Base-by-base conservation (phyloP, 1,140 invertebrate genomes). In the Pteromalus puparum region DNA sequence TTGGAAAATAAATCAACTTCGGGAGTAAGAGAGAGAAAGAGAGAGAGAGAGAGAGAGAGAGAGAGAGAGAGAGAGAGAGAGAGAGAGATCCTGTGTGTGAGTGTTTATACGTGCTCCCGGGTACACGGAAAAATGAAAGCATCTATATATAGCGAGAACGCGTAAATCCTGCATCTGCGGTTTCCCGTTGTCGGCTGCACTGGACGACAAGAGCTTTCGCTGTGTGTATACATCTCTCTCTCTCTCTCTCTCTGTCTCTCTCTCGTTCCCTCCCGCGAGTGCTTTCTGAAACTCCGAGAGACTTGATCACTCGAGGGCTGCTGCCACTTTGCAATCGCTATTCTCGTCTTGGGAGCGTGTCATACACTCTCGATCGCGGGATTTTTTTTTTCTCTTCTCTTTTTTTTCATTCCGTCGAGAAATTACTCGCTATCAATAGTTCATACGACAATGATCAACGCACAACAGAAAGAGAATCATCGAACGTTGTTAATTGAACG, bases 1-100 rank as follows among this genome's bases (percentile, higher is more conserved):
- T 73, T 5, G 80, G n/a, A 81, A 73, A 81, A 81, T 81, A 81
- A 73, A 81, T 81, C 80, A 70, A 46, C 34, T 48, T n/a, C 65
- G 53, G 21, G 26, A 13, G 48, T 53, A 53, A 53, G 48, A 53
- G 48, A 53, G 15, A 53, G 30, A 26, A 18, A 65, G 38, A 38
- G 28, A 15, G 18, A 38, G 72, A 73, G 30, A 26, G 28, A 65
- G 38, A 38, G 28, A 15, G 18, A 38, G 72, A 73, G 30, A 26
- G 28, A 65, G 38, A 38, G 28, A 15, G 18, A 38, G 72, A 53
- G 48, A 53, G 48, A 53, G 18, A 53, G 34, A 28, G 21, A 67
- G 38, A 42, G 28, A 15, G 18, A 38, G 34, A 74, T 30, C 26
- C 30, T 30, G 28, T 53, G 48, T 53, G 48, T 53, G 48, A 53